Base-by-base conservation (phyloP, 2,797 vertebrate genomes). In the Lycodopsis pacificus region DNA sequence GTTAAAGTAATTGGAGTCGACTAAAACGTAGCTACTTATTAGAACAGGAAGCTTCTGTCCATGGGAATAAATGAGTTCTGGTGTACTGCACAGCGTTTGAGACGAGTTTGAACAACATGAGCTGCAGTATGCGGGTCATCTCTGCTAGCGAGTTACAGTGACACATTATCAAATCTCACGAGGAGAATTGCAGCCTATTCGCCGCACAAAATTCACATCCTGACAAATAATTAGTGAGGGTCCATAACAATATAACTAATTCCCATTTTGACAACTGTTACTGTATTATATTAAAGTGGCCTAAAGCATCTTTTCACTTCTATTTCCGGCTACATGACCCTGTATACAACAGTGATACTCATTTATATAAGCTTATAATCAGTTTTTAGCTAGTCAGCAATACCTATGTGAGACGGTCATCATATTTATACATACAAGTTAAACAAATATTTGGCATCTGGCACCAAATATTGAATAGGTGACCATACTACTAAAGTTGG, bases 371-470 rank as follows among this genome's bases (percentile, higher is more conserved):
- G 76, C 74, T 90, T 80, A 80, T 85, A 75, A 78, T 85, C 56
- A 80, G 61, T 61, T 71, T 30, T 81, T 79, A 76, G 51, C 85
- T 89, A 87, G 69, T 89, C 73, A 53, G 83, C 81, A 88, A 90
- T 87, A 92, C 76, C 77, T 84, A 74, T 65, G 80, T 74, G 71
- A 88, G 71, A 86, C 70, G 22, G 66, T 73, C 61, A 70, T 68
- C 65, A 77, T 89, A 91, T 81, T 86, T 86, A 85, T 90, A 91
- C 83, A 87, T 74, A 91, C 76, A 89, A 79, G 59, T 84, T 87
- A 22, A 86, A 91, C 82, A 81, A 85, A 91, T 81, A 91, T 88
- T 92, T 91, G 87, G 88, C 91, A 86, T 86, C 82, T 82, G 71
- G 82, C 80, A 82, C 80, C 67, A 86, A 88, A 85, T 87, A 86